Evolutionary conservation across 2,113 vertebrate species (phyloP).

Genomic region (Poecile atricapillus): DNA sequence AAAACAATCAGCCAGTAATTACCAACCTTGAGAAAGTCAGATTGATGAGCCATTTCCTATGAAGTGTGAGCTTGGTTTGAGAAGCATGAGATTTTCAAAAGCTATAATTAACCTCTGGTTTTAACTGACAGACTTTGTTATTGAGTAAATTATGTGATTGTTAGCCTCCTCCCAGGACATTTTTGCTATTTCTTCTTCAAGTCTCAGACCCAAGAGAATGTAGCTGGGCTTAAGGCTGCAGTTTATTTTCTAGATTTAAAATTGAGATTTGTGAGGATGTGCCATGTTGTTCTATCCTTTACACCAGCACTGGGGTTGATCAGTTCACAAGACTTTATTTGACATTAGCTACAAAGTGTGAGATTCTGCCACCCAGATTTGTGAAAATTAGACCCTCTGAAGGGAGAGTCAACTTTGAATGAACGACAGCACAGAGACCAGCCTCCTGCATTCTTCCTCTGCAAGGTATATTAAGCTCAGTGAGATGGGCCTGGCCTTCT

Average conservation of each 20-base stretch:
- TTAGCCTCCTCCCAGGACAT: not conserved
- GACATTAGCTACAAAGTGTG: not conserved
- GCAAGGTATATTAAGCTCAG: not conserved
- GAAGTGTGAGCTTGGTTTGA: not conserved
- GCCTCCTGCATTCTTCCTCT: not conserved
- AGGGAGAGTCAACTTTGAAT: not conserved
- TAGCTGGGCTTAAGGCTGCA: not conserved
- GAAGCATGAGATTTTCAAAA: not conserved
- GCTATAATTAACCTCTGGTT: not conserved
- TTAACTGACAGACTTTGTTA: not conserved
- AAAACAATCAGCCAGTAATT: not conserved
- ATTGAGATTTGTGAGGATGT: not conserved
- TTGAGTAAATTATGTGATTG: not conserved
- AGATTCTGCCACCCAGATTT: not conserved
- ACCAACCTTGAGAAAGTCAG: not conserved
- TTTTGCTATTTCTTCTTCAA: not conserved
- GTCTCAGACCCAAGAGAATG: not conserved
- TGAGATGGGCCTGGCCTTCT: not conserved
- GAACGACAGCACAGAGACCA: not conserved
- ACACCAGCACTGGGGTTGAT: not conserved
- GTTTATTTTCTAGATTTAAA: not conserved
- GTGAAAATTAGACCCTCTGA: not conserved
- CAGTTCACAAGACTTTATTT: not conserved
- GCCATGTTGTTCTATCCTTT: not conserved
- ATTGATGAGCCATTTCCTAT: not conserved